Conservation (phyloP, 2,888 invertebrate species). For the Pyrrhosoma nymphula region DNA sequence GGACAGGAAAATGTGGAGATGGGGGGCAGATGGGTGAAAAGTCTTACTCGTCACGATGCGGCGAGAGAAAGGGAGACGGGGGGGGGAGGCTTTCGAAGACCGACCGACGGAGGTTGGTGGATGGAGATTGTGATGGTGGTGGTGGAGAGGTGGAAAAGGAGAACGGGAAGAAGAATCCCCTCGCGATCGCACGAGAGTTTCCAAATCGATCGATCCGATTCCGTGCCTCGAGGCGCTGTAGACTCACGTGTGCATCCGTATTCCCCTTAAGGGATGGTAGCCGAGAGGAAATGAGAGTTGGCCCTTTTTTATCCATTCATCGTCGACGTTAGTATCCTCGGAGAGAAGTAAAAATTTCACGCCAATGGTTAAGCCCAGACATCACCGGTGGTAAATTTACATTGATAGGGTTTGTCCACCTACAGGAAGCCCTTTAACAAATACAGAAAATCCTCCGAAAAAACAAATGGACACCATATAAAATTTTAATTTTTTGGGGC, state of each 20-base stretch:
- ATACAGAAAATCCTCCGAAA: too few species aligned
- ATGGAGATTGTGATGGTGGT: neutral
- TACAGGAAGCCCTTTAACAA: too few species aligned
- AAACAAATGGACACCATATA: too few species aligned
- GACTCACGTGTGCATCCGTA: neutral
- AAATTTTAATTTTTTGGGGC: too few species aligned
- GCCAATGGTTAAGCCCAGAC: neutral
- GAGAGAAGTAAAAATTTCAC: neutral
- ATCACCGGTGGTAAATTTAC: too few species aligned
- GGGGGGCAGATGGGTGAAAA: neutral
- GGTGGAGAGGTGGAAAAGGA: neutral
- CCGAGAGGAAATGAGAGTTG: neutral
- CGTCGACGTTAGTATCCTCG: neutral
- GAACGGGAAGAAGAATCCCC: neutral
- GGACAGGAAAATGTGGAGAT: neutral
- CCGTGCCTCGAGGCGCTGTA: slow-evolving; percentile 10
- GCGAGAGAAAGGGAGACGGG: neutral
- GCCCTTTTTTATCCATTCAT: neutral
- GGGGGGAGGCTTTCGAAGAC: neutral
- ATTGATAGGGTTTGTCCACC: too few species aligned
- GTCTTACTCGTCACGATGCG: neutral
- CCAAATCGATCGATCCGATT: slow-evolving; percentile 21
- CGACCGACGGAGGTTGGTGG: neutral
- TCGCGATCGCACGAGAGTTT: neutral
- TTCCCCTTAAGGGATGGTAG: slow-evolving; percentile 7